phyloP scores from a whole-genome alignment of 2,113 vertebrate species.

The Barbus barbus region DNA sequence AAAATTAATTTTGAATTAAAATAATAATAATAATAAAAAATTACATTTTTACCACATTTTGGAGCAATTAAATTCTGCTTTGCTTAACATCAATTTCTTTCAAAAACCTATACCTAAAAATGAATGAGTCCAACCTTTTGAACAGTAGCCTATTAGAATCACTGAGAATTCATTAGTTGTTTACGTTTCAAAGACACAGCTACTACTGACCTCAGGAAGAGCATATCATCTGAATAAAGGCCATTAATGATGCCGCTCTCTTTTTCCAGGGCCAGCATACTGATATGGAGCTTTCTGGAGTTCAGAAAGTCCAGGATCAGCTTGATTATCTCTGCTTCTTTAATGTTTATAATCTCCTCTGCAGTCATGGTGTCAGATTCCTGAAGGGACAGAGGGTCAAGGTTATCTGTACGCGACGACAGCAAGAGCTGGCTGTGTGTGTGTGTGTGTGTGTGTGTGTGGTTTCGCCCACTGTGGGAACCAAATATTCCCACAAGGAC shows the following conservation, averaged over 20 bases:
- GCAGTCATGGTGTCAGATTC: conserved; percentile 88
- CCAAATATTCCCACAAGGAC: background rate
- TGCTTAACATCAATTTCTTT: background rate
- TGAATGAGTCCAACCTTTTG: background rate
- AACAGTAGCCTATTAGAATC: background rate
- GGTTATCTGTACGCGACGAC: background rate
- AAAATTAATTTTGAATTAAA: too few relatives aligned
- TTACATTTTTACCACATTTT: too few relatives aligned
- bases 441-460: conserved; percentile 11
- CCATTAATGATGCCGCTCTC: conserved; percentile 98
- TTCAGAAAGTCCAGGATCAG: conserved; percentile 95
- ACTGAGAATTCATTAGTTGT: background rate
- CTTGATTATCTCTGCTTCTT: conserved; percentile 97
- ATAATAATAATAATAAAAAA: too few relatives aligned
- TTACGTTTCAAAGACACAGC: background rate
- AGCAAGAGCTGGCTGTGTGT: too few relatives aligned
- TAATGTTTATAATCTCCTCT: conserved; percentile 95
- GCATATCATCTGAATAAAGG: conserved; percentile 98
- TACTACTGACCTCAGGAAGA: conserved; percentile 93
- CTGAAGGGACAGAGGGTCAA: conserved; percentile 35
- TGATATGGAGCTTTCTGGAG: conserved; percentile 95
- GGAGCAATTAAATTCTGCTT: too few relatives aligned
- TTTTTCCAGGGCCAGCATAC: conserved; percentile 96
- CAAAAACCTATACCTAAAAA: background rate
- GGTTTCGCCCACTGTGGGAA: background rate